Conservation (phyloP, 2,888 invertebrate genomes). For the Glyphotaelius pellucidus region DNA sequence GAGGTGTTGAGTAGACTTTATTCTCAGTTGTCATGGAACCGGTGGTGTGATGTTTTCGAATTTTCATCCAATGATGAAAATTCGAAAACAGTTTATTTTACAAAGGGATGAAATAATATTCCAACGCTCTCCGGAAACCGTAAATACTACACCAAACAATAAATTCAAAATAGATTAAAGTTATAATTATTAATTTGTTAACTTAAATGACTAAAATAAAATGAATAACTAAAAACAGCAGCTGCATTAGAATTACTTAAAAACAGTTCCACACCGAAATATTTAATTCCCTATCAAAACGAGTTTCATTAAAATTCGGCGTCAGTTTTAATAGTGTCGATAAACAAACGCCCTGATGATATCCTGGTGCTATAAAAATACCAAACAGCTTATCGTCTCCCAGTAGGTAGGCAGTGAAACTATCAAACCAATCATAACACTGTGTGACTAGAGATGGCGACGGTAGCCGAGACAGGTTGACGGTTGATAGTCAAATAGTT, state of each 20-base stretch:
- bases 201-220: too few species aligned
- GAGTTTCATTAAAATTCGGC: constrained; percentile 28
- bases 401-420: constrained; percentile 7
- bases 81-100: too few species aligned
- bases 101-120: too few species aligned
- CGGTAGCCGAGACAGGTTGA: neutral
- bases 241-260: neutral
- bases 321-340: constrained; percentile 20
- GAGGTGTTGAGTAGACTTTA: too few species aligned
- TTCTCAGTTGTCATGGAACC: too few species aligned
- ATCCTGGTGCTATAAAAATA: constrained; percentile 26
- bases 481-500: neutral
- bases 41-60: too few species aligned
- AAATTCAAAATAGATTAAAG: too few species aligned
- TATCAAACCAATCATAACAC: constrained; percentile 2
- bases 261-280: neutral
- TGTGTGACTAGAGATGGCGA: neutral
- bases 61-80: too few species aligned
- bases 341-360: constrained; percentile 50
- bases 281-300: neutral
- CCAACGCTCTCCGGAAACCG: too few species aligned
- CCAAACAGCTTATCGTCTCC: neutral
- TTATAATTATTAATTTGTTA: too few species aligned
- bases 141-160: too few species aligned
- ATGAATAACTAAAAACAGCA: too few species aligned